Conservation (phyloP, 2,113 vertebrate genomes). For the Phaethon lepturus region DNA sequence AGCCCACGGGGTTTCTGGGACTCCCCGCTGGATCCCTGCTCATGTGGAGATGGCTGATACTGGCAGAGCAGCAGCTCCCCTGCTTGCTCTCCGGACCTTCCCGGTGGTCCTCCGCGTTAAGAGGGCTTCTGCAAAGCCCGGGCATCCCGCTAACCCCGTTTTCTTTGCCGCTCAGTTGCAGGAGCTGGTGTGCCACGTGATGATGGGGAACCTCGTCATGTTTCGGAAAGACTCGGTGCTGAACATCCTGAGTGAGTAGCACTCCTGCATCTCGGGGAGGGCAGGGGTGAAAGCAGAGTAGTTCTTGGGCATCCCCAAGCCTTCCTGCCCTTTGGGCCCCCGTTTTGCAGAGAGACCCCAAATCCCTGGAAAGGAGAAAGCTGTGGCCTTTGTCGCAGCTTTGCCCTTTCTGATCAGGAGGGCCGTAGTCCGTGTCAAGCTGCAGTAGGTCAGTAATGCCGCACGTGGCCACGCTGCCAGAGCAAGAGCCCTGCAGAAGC, state of each 20-base stretch:
- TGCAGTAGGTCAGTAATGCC: background rate
- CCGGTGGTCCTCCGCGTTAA: fast-evolving
- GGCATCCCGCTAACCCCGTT: background rate
- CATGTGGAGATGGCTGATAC: background rate
- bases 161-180: constrained; percentile 80
- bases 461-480: fast-evolving
- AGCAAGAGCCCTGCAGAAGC: background rate
- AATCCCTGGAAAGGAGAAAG: background rate
- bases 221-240: constrained; percentile 96
- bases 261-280: fast-evolving
- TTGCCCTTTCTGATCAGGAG: too few relatives aligned
- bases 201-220: constrained; percentile 98
- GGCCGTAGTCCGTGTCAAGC: background rate
- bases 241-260: constrained; percentile 92
- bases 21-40: background rate
- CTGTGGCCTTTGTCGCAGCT: background rate
- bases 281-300: fast-evolving
- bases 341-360: background rate
- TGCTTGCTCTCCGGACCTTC: background rate
- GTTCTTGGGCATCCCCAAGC: too few relatives aligned
- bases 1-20: background rate
- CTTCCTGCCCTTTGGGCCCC: background rate
- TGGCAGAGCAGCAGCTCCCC: background rate
- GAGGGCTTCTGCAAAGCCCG: background rate
- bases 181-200: constrained; percentile 96